phyloP scores from a whole-genome alignment of 1,140 invertebrate species.

The Chymomyza costata region DNA sequence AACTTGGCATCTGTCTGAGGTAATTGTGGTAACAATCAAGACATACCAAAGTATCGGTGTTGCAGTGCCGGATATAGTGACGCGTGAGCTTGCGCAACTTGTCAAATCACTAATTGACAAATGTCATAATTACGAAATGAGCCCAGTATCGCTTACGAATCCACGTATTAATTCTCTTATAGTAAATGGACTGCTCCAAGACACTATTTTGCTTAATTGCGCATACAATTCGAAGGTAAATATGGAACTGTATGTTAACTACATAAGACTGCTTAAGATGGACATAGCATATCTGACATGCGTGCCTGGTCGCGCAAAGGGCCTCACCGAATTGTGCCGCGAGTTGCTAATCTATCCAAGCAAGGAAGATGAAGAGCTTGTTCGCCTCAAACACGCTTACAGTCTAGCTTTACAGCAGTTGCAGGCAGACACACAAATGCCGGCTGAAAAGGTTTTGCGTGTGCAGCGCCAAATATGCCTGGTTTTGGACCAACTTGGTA shows the following conservation, averaged over 20 bases:
- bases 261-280: constrained; percentile 10
- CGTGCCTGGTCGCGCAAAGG: not conserved
- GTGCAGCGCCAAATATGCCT: constrained; percentile 22
- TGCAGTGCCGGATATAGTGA: not conserved
- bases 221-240: not conserved
- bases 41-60: constrained; percentile 14
- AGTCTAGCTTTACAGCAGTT: constrained; percentile 25
- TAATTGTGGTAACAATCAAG: constrained; percentile 13
- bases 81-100: not conserved
- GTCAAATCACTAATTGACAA: constrained; percentile 6
- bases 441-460: constrained; percentile 7
- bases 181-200: constrained; percentile 29
- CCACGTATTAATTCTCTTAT: constrained; percentile 42
- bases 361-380: constrained; percentile 11
- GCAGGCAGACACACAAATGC: not conserved
- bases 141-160: constrained; percentile 9
- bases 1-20: constrained; percentile 39
- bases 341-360: not conserved
- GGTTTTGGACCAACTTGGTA: constrained; percentile 43
- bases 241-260: not conserved
- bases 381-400: constrained; percentile 20
- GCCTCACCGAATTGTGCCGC: constrained; percentile 1
- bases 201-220: constrained; percentile 15
- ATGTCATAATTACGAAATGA: not conserved
- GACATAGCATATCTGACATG: constrained; percentile 33